Conservation (phyloP, 2,113 vertebrate species). For the Clarias macrocephalus region DNA sequence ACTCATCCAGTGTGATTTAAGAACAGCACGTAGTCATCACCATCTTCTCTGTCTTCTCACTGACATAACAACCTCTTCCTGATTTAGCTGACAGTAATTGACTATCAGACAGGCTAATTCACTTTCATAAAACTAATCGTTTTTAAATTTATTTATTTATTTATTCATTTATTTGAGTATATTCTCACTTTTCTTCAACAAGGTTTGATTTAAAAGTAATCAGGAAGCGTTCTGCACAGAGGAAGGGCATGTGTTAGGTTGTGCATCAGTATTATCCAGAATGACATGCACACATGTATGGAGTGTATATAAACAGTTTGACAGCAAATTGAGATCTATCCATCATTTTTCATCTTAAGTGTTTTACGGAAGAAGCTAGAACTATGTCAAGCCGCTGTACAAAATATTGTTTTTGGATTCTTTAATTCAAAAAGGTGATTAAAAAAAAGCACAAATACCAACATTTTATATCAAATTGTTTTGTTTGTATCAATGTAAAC, state of each 20-base stretch:
- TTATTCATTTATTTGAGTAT: too few species aligned
- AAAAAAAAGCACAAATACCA: too few species aligned
- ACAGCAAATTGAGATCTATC: too few species aligned
- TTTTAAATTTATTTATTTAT: neutral
- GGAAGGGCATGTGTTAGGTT: too few species aligned
- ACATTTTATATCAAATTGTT: too few species aligned
- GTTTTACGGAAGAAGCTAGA: too few species aligned
- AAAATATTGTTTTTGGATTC: too few species aligned
- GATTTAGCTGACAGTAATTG: conserved; percentile 34
- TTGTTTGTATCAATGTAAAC: too few species aligned
- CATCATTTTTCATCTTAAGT: too few species aligned
- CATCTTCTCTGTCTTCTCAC: neutral
- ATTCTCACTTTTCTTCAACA: neutral
- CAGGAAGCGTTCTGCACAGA: neutral
- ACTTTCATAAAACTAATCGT: neutral
- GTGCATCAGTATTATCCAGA: neutral
- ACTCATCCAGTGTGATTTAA: conserved; percentile 1
- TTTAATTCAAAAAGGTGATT: too few species aligned
- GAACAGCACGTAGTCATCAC: conserved; percentile 5
- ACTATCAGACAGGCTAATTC: conserved; percentile 21
- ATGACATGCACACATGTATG: neutral
- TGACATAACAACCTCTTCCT: conserved; percentile 16
- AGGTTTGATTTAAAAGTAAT: neutral
- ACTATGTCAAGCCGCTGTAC: too few species aligned
- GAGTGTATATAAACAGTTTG: neutral